These are phyloP conservation scores for Thryonomys swinderianus DNA, from an alignment of 2,113 vertebrate species.

Conservation along the genomic window DNA sequence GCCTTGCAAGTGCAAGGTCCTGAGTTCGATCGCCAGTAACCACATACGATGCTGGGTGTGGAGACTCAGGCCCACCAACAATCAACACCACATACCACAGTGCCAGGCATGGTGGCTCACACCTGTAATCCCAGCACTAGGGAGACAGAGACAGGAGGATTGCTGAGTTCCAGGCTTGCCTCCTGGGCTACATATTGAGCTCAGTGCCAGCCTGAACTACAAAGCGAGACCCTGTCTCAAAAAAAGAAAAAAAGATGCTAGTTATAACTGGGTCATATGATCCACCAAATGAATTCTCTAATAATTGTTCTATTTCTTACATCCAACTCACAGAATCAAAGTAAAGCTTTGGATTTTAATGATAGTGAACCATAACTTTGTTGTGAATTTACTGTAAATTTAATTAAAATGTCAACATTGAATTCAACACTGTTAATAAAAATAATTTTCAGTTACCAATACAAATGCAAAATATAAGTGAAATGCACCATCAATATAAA, in stretches of 20 bases:
- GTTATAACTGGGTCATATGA: neutral
- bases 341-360: conserved; percentile 12
- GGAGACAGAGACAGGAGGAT: no score
- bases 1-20: no score
- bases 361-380: neutral
- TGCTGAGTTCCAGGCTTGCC: no score
- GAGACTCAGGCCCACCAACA: no score
- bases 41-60: no score
- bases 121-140: no score
- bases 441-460: neutral
- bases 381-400: conserved; percentile 23
- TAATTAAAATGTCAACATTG: neutral
- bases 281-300: conserved; percentile 32
- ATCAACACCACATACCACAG: no score
- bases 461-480: neutral
- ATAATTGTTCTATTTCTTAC: conserved; percentile 41
- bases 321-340: conserved; percentile 28
- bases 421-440: conserved; percentile 32
- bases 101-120: no score
- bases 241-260: conserved; percentile 31
- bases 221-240: no score
- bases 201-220: no score
- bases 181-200: no score
- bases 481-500: neutral
- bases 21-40: no score